Evolutionary conservation across 2,113 vertebrate species (phyloP), one percentile per base, ranked within the genome.

Genomic region (Leucopternis melanops): DNA sequence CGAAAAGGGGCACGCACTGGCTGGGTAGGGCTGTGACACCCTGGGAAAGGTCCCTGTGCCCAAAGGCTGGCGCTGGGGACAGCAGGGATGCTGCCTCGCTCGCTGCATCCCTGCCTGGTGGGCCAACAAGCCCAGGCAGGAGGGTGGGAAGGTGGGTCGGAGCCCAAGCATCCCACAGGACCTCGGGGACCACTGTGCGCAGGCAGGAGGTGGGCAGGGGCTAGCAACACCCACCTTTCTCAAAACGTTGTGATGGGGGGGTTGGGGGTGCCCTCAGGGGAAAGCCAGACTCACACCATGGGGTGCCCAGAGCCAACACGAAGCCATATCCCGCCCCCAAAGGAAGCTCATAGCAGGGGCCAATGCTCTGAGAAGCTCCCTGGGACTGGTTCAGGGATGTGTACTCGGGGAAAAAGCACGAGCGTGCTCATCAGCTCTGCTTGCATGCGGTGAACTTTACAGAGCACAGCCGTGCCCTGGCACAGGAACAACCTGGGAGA

Each of bases 361-460:
- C 10, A 57, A 18, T 1, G 54, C 54, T 66, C 71, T 2, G 5
- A 40, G 52, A n/a, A 89, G 73, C 73, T 74, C 73, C 49, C 47
- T 26, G 31, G 78, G 45, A 85, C 16, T 14, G 11, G 63, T 6
- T 14, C 40, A 13, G 78, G 67, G 59, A 81, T 23, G 59, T 34
- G 63, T 77, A 73, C 58, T 54, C 2, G 1, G 55, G 70, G 38
- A 36, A 70, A 52, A 55, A 70, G 36, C 59, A 54, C 5, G 2
- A 90, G n/a, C 3, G 1, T 10, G 6, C 23, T 81, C 29, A 0
- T 8, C 85, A 45, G 93, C 92, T 61, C 63, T 11, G 81, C 90
- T 61, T 59, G 74, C 5, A 13, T 31, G 71, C 7, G 14, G 61
- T 95, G 93, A 96, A 95, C 93, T 97, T 96, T 96, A 94, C 90